Evolutionary conservation across 1,140 invertebrate genomes (phyloP), one percentile per base, ranked within the genome.

Genomic region (Vanessa atalanta): DNA sequence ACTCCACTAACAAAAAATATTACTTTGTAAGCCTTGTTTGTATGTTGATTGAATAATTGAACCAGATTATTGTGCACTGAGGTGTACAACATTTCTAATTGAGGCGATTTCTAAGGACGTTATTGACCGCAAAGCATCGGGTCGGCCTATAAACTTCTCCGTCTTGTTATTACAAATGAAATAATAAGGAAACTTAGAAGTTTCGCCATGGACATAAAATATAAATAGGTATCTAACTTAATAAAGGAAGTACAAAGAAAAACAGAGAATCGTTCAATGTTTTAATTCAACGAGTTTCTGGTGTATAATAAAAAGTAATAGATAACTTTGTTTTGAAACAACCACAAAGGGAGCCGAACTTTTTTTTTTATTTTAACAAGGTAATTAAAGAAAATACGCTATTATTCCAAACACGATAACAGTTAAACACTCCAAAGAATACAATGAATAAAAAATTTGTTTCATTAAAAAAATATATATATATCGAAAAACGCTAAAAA

Each of bases 371-470:
- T 86, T 83, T 79, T 14, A 61, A 55, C 75, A 77, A 84, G 78
- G 81, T 88, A 88, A 89, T 88, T 87, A 89, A 86, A 57, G 84
- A 71, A 43, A 57, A 61, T n/a, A 69, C 57, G 53, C 75, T 80
- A 78, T 83, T 82, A 79, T 79, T 74, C 77, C 73, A 80, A 83
- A 81, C 80, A 74, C 73, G 79, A 77, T 78, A 73, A 75, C 79
- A 78, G 65, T 78, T 81, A 79, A 84, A 81, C 70, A 57, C 11
- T 57, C 20, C 1, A 16, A 23, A 57, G 9, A 2, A 23, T 11
- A 23, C 20, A 57, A 23, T 57, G 16, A 16, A 0, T 23, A 0
- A 23, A 43, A 3, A 8, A 9, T 13, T 3, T 57, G 20, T 23
- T 23, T 23, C 20, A 57, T 23, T 20, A 0, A 20, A n/a, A 16